A percentile compares a stretch with the other conserved stretches of the same genome.
Conservation (phyloP, 2,888 invertebrate genomes). For the Iphiclides podalirius region DNA sequence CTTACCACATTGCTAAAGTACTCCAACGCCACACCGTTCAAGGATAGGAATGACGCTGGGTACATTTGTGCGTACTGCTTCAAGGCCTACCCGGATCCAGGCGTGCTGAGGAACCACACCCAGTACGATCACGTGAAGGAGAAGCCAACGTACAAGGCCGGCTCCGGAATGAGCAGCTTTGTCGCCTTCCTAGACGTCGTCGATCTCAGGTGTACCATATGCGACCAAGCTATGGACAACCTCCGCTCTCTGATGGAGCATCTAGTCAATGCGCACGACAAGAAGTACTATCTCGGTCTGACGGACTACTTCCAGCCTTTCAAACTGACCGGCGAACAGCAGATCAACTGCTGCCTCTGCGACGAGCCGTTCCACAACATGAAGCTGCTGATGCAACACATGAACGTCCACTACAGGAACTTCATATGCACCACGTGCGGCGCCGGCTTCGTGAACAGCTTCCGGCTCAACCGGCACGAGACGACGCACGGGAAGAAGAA, state of each 20-base stretch:
- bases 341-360: constrained; percentile 64
- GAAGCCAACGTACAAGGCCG: constrained; percentile 61
- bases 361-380: constrained; percentile 63
- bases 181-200: constrained; percentile 68
- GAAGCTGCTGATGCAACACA: constrained; percentile 68
- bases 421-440: constrained; percentile 71
- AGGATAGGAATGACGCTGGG: constrained; percentile 66
- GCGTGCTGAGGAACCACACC: constrained; percentile 53
- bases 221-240: constrained; percentile 49
- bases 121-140: constrained; percentile 59
- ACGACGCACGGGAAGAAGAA: constrained; percentile 66
- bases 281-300: constrained; percentile 56
- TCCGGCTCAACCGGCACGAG: constrained; percentile 61
- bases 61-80: constrained; percentile 70
- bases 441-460: constrained; percentile 67
- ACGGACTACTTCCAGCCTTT: constrained; percentile 66
- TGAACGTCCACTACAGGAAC: constrained; percentile 68
- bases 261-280: constrained; percentile 56
- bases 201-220: constrained; percentile 62
- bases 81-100: constrained; percentile 59
- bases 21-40: constrained; percentile 69
- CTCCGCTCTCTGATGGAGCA: constrained; percentile 54
- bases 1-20: constrained; percentile 59
- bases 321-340: constrained; percentile 56
- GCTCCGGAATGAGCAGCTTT: constrained; percentile 61